Evolutionary conservation across 2,797 vertebrate species (phyloP).

Genomic region (Calcarius lapponicus): DNA sequence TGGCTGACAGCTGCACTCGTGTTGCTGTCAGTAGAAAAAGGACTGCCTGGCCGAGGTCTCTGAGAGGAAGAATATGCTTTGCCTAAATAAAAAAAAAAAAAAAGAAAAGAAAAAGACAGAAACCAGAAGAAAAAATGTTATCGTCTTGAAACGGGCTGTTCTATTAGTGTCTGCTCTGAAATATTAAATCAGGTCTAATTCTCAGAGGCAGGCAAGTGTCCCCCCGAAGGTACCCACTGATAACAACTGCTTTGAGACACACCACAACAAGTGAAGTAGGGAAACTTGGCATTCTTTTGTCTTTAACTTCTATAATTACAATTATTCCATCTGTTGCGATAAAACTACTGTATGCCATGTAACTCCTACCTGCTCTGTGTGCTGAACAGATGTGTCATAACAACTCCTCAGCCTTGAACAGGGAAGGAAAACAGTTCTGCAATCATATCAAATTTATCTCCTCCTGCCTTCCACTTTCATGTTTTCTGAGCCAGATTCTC

Average conservation of each 20-base stretch:
- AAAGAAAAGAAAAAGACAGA: conserved; percentile 2
- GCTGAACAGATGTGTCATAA: conserved; percentile 53
- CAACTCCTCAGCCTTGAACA: conserved; percentile 20
- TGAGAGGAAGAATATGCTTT: conserved; percentile 89
- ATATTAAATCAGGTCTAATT: conserved; percentile 9
- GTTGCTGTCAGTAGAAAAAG: conserved; percentile 96
- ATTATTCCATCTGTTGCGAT: conserved; percentile 34
- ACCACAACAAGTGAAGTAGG: neutral
- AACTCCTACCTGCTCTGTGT: conserved; percentile 42
- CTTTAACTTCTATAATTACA: conserved; percentile 42
- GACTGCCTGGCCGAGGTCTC: conserved; percentile 91
- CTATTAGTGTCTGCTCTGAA: conserved; percentile 3
- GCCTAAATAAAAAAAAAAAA: conserved; percentile 76
- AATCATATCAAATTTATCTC: conserved; percentile 47
- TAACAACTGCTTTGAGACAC: conserved; percentile 5
- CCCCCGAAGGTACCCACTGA: neutral
- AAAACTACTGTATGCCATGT: conserved; percentile 13
- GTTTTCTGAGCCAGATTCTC: conserved; percentile 6
- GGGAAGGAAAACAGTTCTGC: conserved; percentile 38
- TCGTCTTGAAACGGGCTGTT: neutral
- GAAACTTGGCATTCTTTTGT: conserved; percentile 30
- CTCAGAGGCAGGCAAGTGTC: conserved; percentile 28
- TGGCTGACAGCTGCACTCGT: conserved; percentile 89
- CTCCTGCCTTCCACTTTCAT: conserved; percentile 4
- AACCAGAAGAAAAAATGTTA: conserved; percentile 9